A percentile compares a stretch with the other conserved stretches of the same genome.
Conservation (phyloP, 2,113 vertebrate genomes). For the Chrysochloris asiatica region DNA sequence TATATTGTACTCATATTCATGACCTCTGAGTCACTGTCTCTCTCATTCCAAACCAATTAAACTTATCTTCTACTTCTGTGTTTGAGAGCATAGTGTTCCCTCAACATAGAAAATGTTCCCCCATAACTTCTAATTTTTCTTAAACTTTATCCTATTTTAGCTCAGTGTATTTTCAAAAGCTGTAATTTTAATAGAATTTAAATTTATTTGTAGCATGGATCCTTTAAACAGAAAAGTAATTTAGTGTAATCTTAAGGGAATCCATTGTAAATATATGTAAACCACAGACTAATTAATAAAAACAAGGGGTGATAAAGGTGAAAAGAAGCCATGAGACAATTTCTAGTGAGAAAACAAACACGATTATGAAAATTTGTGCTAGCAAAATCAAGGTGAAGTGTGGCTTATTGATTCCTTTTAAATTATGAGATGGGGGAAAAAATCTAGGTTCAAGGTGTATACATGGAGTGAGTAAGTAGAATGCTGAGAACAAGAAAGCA, state of each 20-base stretch:
- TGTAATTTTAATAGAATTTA: slow-evolving; percentile 2
- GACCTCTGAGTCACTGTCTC: neutral
- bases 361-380: neutral
- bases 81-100: neutral
- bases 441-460: neutral
- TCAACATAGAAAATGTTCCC: neutral
- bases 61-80: neutral
- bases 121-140: neutral
- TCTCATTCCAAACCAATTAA: neutral
- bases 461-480: neutral
- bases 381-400: neutral
- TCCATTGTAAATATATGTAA: neutral
- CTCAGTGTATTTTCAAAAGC: neutral
- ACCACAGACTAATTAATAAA: neutral
- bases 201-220: neutral
- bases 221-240: neutral
- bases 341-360: neutral
- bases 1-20: neutral
- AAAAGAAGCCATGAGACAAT: neutral
- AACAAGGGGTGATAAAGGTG: neutral
- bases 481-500: neutral
- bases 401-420: neutral
- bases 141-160: neutral
- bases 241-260: slow-evolving; percentile 3
- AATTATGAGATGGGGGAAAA: neutral